Evolutionary conservation across 2,888 invertebrate species (phyloP), one percentile per base, ranked within the genome.

Genomic region (Acheta domesticus): DNA sequence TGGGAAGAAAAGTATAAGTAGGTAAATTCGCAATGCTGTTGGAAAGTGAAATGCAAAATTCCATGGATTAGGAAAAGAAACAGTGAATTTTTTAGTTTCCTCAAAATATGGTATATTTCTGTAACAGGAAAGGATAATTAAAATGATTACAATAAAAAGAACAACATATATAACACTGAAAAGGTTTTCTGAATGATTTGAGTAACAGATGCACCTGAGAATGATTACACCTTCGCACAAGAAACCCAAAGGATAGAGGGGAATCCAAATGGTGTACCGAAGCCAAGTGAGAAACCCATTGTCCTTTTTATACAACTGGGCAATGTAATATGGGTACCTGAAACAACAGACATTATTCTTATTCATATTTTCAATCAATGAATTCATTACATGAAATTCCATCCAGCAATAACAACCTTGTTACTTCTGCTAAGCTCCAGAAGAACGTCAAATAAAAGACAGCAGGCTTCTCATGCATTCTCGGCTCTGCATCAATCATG

Each of bases 301-400:
- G 81, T 95, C 92, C 48, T 91, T 91, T 80, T 94, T 92, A 84
- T 95, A 91, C 0, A 95, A 87, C 84, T 94, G 93, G 0, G 93
- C 89, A 85, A 97, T 92, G 87, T 98, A 98, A 87, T 93, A 98
- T 0, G 97, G 97, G 88, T 98, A 98, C 84, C 97, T 96, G 85
- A 21, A 89, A 76, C 75, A 73, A 16, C 62, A 78, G 74, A 74
- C 12, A 74, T 23, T 11, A 36, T 14, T 21, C 16, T 19, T 21
- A 12, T 23, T 73, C 21, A n/a, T n/a, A 76, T 50, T 8, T 74
- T 79, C 62, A 62, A n/a, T 4, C 62, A 62, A 62, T 62, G 14
- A 73, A n/a, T 79, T 14, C 19, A 49, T 14, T 20, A 78, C 20
- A 20, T 48, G n/a, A 76, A 21, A 23, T 12, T 23, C 11, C 79